Percentiles rank a stretch among this genome's conserved stretches.
phyloP scores from a whole-genome alignment of 2,888 invertebrate species.

The Sesamia inferens region DNA sequence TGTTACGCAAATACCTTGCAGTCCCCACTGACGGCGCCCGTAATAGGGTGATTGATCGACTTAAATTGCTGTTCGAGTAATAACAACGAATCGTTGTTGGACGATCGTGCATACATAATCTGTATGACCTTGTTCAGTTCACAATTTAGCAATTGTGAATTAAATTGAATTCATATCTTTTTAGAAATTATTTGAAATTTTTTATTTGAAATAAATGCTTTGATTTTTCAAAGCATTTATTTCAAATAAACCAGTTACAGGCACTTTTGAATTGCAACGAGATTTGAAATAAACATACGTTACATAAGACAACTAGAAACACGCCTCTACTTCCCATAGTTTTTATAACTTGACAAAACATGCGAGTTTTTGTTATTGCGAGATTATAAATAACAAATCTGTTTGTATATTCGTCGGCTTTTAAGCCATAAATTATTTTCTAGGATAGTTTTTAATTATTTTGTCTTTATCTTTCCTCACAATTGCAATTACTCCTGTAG shows the following conservation, averaged over 20 bases:
- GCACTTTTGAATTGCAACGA: no score
- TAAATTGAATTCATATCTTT: background rate
- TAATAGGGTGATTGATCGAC: background rate
- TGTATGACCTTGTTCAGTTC: conserved; percentile 15
- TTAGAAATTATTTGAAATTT: no score
- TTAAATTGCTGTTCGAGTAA: conserved; percentile 1
- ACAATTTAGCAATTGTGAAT: conserved; percentile 1
- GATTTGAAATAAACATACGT: background rate
- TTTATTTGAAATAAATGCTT: no score
- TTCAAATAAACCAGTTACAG: no score
- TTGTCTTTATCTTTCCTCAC: no score
- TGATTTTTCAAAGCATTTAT: no score
- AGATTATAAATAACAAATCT: background rate
- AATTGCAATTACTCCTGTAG: no score
- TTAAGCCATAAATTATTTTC: background rate
- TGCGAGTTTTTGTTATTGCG: background rate
- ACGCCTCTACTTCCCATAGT: background rate
- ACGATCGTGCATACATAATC: background rate
- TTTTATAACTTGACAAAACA: background rate
- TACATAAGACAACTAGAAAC: background rate
- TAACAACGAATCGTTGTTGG: background rate
- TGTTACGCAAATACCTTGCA: no score
- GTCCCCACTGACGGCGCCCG: no score
- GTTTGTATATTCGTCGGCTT: background rate
- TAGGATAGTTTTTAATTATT: background rate